Conservation (phyloP, 2,797 vertebrate species). For the Carduelis carduelis region DNA sequence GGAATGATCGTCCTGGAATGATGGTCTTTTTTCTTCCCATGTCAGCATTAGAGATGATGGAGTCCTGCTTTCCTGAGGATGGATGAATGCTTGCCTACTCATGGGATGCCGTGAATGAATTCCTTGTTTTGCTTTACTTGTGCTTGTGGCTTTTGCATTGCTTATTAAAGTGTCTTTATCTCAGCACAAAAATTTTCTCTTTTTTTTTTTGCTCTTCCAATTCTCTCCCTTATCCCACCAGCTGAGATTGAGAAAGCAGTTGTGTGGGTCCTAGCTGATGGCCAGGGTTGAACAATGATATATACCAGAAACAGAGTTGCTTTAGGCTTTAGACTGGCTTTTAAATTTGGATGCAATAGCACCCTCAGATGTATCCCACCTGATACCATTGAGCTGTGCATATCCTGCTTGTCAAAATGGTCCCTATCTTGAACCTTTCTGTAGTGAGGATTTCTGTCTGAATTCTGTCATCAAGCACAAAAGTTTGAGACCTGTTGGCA, state of each 20-base stretch:
- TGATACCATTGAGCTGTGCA: neutral
- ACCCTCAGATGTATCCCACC: neutral
- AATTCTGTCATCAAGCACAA: neutral
- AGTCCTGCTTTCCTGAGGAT: neutral
- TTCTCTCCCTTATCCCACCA: neutral
- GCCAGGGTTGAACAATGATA: fast-evolving
- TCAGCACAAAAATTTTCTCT: neutral
- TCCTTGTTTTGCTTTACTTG: neutral
- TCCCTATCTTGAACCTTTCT: neutral
- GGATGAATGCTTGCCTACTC: neutral
- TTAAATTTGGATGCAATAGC: neutral
- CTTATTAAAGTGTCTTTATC: neutral
- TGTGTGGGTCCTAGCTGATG: neutral
- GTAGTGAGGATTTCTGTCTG: neutral
- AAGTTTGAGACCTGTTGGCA: neutral
- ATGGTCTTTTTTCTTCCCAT: neutral
- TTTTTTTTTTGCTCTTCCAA: neutral
- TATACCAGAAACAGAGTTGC: neutral
- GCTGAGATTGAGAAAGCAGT: neutral
- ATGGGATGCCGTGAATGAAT: neutral
- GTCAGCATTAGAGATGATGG: fast-evolving
- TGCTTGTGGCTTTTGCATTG: neutral
- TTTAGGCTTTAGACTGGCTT: neutral
- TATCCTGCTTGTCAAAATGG: neutral
- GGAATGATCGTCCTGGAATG: neutral